Evolutionary conservation across 2,797 vertebrate genomes (phyloP), one percentile per base, ranked within the genome.

Genomic region (Catamblyrhynchus diadema): DNA sequence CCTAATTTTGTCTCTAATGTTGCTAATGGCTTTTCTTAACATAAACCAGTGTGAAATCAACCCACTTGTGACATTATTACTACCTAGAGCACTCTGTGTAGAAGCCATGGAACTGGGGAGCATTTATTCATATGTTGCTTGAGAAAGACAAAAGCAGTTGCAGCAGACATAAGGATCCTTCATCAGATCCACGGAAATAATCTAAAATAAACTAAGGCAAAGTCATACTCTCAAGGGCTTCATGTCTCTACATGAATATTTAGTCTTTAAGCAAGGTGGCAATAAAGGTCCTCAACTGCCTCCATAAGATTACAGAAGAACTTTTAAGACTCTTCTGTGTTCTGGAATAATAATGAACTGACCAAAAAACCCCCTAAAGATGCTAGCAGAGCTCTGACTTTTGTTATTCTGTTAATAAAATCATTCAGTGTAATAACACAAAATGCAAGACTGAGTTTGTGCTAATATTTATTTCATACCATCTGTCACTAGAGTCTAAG

Each of bases 381-480:
- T 50, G 32, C 42, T 78, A 95, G 50, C 81, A 81, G 39, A 78
- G 64, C 72, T 93, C 79, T 92, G 92, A 92, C 86, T 95, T 74
- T 47, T 82, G 78, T 57, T 94, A 88, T 51, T 92, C 94, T 93
- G 65, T 81, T 96, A 93, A 83, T 67, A 96, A 93, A 89, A 77
- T 44, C 81, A 95, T 95, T 95, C 69, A 72, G 82, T 57, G 79
- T 88, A 77, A 50, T 83, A 91, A 86, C 81, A 81, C 39, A 83
- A 87, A 94, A 96, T 65, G 81, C 69, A 94, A 93, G 84, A 67
- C 10, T 83, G 61, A 94, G 33, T 62, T 81, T 81, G 57, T 74
- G 84, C 74, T 97, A 95, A 91, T 97, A 95, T 92, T 96, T 97
- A 94, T 96, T 94, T 95, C 89, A 71, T 94, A 66, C 96, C 96